phyloP scores from a whole-genome alignment of 2,888 invertebrate species.

The Heliothis peltigera region DNA sequence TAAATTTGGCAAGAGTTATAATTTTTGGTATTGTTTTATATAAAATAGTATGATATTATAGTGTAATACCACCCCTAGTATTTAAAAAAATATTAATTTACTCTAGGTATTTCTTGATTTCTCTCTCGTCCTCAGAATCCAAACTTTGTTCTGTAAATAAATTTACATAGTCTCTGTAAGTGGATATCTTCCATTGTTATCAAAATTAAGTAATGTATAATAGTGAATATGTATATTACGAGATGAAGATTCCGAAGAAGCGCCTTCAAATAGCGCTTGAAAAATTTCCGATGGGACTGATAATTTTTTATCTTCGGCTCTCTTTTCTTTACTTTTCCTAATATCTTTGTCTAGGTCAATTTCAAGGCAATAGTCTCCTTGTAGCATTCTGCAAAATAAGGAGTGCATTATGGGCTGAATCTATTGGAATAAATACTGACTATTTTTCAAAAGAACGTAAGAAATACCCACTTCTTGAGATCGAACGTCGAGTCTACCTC shows the following conservation, averaged over 20 bases:
- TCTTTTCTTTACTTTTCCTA: constrained; percentile 45
- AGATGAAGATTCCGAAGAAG: not conserved
- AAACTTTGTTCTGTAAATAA: constrained; percentile 71
- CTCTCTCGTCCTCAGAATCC: constrained; percentile 75
- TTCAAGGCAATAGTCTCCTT: constrained; percentile 82
- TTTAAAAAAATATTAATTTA: constrained; percentile 52
- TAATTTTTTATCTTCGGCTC: not conserved
- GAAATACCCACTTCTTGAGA: constrained; percentile 75
- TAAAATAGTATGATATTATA: too few relatives aligned
- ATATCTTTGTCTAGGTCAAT: constrained; percentile 66
- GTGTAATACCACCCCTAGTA: too few relatives aligned
- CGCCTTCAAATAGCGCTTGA: not conserved
- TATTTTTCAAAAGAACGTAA: not conserved
- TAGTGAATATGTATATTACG: constrained; percentile 15
- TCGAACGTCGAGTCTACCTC: constrained; percentile 81
- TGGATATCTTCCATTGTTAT: not conserved
- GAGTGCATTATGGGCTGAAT: not conserved
- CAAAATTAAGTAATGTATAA: not conserved
- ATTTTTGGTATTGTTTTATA: too few relatives aligned
- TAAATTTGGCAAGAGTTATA: too few relatives aligned
- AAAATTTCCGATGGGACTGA: constrained; percentile 20
- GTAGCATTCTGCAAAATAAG: constrained; percentile 70
- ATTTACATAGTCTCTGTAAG: not conserved
- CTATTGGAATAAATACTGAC: too few relatives aligned
- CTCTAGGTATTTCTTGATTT: constrained; percentile 75